These are phyloP conservation scores for Nannospalax galili DNA, from an alignment of 2,113 vertebrate species.

Conservation along the genomic window DNA sequence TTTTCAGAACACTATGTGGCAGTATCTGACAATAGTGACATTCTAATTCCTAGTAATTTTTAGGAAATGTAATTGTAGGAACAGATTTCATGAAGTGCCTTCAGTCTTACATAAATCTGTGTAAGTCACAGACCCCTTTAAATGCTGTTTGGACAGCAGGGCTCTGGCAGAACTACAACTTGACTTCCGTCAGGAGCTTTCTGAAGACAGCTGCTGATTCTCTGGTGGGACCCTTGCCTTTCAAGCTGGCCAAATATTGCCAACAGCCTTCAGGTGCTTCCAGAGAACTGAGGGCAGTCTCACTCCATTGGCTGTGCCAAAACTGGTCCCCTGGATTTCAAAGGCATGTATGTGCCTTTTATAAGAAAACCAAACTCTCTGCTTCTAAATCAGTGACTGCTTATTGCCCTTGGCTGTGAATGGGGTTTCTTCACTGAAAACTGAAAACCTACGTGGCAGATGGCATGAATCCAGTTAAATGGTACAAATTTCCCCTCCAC, in stretches of 20 bases:
- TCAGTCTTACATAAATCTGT: constrained; percentile 56
- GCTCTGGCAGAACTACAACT: not conserved
- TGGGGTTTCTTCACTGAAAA: not conserved
- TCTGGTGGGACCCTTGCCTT: not conserved
- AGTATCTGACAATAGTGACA: constrained; percentile 60
- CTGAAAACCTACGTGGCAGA: constrained; percentile 22
- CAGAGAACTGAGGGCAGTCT: not conserved
- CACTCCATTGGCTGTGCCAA: not conserved
- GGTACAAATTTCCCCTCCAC: not conserved
- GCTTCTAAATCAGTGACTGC: constrained; percentile 41
- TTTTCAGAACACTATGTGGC: constrained; percentile 68
- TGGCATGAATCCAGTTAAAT: not conserved
- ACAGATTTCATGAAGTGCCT: constrained; percentile 60
- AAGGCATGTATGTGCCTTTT: constrained; percentile 69
- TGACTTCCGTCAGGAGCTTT: not conserved
- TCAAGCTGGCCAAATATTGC: not conserved
- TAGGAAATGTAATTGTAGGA: constrained; percentile 62
- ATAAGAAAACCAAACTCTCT: constrained; percentile 12
- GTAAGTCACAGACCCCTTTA: constrained; percentile 61
- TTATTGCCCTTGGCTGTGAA: constrained; percentile 55
- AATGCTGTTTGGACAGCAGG: not conserved
- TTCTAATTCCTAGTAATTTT: constrained; percentile 33
- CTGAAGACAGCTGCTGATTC: not conserved
- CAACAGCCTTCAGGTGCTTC: constrained; percentile 14
- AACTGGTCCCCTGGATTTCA: constrained; percentile 30